Percentiles rank a stretch among this genome's conserved stretches.
Evolutionary conservation across 1,140 invertebrate genomes (phyloP).

Genomic region (Bombyx mandarina): DNA sequence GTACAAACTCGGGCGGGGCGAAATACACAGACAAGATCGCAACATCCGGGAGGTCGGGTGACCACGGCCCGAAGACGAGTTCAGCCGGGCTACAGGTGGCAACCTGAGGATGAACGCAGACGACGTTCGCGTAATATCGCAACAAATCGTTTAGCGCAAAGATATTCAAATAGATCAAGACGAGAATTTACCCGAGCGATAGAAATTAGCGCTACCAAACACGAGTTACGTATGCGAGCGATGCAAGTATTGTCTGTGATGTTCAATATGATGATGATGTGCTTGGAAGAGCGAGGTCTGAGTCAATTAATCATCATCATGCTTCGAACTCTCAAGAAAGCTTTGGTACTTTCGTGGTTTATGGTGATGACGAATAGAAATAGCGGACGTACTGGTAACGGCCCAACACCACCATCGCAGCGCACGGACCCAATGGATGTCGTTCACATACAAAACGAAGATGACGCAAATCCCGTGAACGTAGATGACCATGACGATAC

Average conservation of each 20-base stretch:
- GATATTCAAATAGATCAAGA: constrained; percentile 35
- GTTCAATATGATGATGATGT: constrained; percentile 70
- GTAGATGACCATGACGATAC: constrained; percentile 47
- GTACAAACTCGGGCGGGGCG: constrained; percentile 3
- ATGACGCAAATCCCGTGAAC: constrained; percentile 46
- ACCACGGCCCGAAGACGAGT: constrained; percentile 36
- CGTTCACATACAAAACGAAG: constrained; percentile 48
- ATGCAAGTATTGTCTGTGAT: constrained; percentile 64
- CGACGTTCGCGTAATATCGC: constrained; percentile 32
- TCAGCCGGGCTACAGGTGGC: constrained; percentile 39
- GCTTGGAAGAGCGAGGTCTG: constrained; percentile 55
- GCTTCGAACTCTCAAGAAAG: constrained; percentile 59
- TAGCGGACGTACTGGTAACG: constrained; percentile 23
- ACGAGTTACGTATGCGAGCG: constrained; percentile 62
- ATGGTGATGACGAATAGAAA: constrained; percentile 59
- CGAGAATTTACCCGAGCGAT: constrained; percentile 43
- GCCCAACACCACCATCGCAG: constrained; percentile 22
- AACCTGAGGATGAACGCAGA: constrained; percentile 42
- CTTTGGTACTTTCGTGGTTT: constrained; percentile 60
- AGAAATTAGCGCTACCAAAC: constrained; percentile 56
- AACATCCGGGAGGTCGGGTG: too few relatives aligned
- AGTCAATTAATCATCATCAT: constrained; percentile 63
- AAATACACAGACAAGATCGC: constrained; percentile 14
- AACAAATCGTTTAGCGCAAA: constrained; percentile 34
- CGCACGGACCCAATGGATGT: constrained; percentile 39